A percentile compares a stretch with the other conserved stretches of the same genome.
These are phyloP conservation scores for Scaptomyza reducta DNA, from an alignment of 2,888 invertebrate species.

Conservation along the genomic window DNA sequence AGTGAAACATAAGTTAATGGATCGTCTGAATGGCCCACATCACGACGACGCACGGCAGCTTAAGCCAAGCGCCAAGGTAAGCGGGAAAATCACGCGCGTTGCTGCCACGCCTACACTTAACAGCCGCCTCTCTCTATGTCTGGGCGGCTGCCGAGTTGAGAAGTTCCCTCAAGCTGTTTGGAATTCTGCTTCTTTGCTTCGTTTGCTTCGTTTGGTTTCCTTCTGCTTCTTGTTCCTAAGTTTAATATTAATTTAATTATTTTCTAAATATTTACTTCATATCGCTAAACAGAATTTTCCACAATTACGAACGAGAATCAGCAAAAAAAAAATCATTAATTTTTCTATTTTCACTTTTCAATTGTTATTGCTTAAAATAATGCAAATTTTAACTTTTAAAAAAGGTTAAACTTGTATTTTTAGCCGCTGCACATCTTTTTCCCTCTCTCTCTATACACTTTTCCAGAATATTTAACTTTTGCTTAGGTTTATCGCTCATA, in stretches of 20 bases:
- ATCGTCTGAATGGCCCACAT: slow-evolving; percentile 84
- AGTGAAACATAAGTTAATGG: slow-evolving; percentile 73
- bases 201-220: neutral
- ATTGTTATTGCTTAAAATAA: neutral
- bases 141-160: neutral
- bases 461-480: slow-evolving; percentile 19
- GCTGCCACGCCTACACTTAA: neutral
- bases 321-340: no score
- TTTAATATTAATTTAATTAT: neutral
- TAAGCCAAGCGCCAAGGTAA: slow-evolving; percentile 84
- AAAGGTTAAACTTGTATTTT: no score
- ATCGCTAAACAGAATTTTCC: neutral
- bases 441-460: neutral
- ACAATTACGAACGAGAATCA: neutral
- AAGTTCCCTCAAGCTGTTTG: neutral
- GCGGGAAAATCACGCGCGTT: slow-evolving; percentile 18
- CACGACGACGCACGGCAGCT: slow-evolving; percentile 84
- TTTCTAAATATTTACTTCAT: neutral
- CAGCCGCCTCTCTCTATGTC: neutral
- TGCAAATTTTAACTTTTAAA: neutral
- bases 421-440: neutral
- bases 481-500: slow-evolving; percentile 25
- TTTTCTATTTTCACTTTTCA: no score
- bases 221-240: neutral
- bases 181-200: slow-evolving; percentile 1